These are phyloP conservation scores for Rutilus rutilus DNA, from an alignment of 2,113 vertebrate species.

Conservation along the genomic window DNA sequence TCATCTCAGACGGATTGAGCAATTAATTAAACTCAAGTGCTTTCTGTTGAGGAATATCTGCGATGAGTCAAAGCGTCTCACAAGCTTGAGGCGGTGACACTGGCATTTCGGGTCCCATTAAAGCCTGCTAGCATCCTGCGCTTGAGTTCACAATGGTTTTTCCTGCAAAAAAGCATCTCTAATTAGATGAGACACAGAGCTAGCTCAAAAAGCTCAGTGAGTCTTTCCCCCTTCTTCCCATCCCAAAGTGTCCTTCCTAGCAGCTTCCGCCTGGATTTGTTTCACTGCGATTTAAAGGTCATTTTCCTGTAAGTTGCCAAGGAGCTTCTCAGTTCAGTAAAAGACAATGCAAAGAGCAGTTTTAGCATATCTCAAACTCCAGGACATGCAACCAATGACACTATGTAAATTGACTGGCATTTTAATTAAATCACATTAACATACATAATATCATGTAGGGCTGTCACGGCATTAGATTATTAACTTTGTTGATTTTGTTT, in stretches of 20 bases:
- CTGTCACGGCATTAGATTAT: not conserved
- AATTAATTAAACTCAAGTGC: conserved; percentile 52
- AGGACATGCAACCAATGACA: conserved; percentile 19
- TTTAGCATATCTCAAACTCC: conserved; percentile 27
- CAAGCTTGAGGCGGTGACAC: conserved; percentile 32
- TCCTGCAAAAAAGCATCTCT: conserved; percentile 77
- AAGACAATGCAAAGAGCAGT: conserved; percentile 11
- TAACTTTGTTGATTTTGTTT: not conserved
- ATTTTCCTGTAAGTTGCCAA: conserved; percentile 7
- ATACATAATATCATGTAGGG: not conserved
- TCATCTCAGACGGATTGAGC: conserved; percentile 49
- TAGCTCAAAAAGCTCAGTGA: conserved; percentile 53
- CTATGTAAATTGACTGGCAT: not conserved
- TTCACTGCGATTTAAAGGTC: conserved; percentile 51
- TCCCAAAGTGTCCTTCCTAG: conserved; percentile 69
- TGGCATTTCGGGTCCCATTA: conserved; percentile 39
- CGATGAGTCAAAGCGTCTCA: conserved; percentile 13
- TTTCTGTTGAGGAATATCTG: conserved; percentile 40
- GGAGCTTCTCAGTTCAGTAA: not conserved
- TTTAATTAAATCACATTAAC: not conserved
- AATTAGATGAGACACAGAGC: conserved; percentile 76
- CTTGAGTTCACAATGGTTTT: conserved; percentile 64
- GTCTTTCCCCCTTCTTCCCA: conserved; percentile 62
- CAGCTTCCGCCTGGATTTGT: conserved; percentile 51
- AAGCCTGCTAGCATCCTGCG: conserved; percentile 33